Percentiles rank a stretch among this genome's conserved stretches.
Conservation (phyloP, 2,888 invertebrate genomes). For the Ischnus inquisitorius region DNA sequence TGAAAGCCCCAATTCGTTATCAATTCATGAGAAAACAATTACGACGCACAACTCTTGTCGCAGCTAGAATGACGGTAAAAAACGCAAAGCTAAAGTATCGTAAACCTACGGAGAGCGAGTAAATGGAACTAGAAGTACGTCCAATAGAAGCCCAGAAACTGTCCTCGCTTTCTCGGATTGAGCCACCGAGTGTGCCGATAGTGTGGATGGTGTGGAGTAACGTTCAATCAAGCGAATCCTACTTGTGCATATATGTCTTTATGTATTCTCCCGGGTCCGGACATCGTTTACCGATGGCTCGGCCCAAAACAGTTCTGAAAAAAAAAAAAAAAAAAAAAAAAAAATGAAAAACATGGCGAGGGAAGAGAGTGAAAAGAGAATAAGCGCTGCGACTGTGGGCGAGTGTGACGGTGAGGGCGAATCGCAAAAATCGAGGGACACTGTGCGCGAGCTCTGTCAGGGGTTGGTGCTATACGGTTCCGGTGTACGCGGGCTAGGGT, state of each 20-base stretch:
- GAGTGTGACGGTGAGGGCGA: constrained; percentile 1
- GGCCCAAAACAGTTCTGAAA: constrained; percentile 16
- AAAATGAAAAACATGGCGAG: constrained; percentile 14
- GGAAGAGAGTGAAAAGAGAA: constrained; percentile 9
- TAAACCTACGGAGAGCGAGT: background rate
- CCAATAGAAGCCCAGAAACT: background rate
- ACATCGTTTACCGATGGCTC: constrained; percentile 27
- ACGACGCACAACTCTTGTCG: background rate
- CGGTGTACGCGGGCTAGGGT: constrained; percentile 25
- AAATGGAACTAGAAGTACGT: background rate
- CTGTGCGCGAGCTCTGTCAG: constrained; percentile 19
- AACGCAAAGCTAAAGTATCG: background rate
- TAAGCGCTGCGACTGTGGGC: constrained; percentile 1
- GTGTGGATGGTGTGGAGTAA: too few relatives aligned
- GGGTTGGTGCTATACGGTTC: constrained; percentile 37
- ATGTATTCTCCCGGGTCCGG: background rate
- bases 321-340: constrained; percentile 22
- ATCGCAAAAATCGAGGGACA: constrained; percentile 32
- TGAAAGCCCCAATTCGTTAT: too few relatives aligned
- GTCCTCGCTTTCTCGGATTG: background rate
- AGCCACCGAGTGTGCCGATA: background rate
- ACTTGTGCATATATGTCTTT: constrained; percentile 6
- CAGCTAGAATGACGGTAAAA: background rate
- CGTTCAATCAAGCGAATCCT: constrained; percentile 34
- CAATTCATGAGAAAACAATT: background rate